Evolutionary conservation across 1,140 invertebrate species (phyloP).

Genomic region (Drosophila suzukii): DNA sequence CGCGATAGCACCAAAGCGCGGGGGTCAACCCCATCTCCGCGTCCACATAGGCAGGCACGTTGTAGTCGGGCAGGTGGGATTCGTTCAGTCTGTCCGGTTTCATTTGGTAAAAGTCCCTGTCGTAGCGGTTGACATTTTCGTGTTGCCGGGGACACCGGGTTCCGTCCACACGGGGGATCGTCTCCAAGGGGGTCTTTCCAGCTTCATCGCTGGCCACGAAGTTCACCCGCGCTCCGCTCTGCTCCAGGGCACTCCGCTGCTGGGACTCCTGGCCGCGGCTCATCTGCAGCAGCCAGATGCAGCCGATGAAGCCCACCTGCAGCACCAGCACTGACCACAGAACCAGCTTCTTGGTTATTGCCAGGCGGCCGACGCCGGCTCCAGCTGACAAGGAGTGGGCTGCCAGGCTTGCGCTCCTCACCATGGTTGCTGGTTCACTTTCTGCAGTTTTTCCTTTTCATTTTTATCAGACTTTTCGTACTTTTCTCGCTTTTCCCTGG

Average conservation of each 20-base stretch:
- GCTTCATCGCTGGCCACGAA: constrained; percentile 38
- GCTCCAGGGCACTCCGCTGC: constrained; percentile 10
- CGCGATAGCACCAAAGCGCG: constrained; percentile 86
- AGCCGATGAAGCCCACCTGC: constrained; percentile 70
- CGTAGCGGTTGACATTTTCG: constrained; percentile 67
- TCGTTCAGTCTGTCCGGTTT: constrained; percentile 59
- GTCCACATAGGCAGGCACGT: constrained; percentile 47
- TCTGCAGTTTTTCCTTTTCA: constrained; percentile 18
- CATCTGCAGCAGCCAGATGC: constrained; percentile 73
- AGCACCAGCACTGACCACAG: constrained; percentile 73
- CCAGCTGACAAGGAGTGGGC: constrained; percentile 6
- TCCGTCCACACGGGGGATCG: background rate
- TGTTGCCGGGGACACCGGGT: constrained; percentile 29
- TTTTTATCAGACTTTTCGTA: constrained; percentile 12
- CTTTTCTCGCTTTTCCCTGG: constrained; percentile 9
- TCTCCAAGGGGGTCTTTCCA: background rate
- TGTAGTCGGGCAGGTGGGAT: constrained; percentile 50
- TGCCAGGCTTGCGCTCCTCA: constrained; percentile 25
- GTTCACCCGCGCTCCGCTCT: constrained; percentile 35
- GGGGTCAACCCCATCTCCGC: constrained; percentile 82
- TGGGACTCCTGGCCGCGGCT: constrained; percentile 44
- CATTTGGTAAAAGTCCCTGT: constrained; percentile 65
- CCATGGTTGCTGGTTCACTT: constrained; percentile 40
- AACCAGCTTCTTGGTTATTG: constrained; percentile 70
- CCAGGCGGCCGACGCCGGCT: constrained; percentile 31